These are phyloP conservation scores for Channallabes apus DNA, from an alignment of 2,797 vertebrate species.

Conservation along the genomic window DNA sequence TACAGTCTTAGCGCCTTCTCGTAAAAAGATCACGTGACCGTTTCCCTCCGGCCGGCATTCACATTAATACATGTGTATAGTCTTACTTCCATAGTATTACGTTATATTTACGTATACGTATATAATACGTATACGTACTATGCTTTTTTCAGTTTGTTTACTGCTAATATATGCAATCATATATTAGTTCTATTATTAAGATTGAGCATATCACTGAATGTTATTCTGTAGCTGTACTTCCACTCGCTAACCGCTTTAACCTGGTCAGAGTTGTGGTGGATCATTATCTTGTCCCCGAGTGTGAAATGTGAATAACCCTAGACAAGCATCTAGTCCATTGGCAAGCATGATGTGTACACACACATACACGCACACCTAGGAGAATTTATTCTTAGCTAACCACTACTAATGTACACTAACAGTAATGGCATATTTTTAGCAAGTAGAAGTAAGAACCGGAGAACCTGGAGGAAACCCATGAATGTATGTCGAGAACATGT, in stretches of 20 bases:
- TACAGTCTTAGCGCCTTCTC: slow-evolving; percentile 44
- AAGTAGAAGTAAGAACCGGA: background rate
- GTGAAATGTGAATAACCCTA: background rate
- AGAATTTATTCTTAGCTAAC: too few species aligned
- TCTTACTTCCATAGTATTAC: background rate
- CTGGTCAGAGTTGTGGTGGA: background rate
- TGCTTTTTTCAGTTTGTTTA: background rate
- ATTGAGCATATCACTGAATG: background rate
- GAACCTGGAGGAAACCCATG: background rate
- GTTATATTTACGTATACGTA: background rate
- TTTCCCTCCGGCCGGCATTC: background rate
- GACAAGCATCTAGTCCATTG: background rate
- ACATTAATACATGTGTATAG: background rate
- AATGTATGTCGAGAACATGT: background rate
- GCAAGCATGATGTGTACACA: background rate
- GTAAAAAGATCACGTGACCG: slow-evolving; percentile 25
- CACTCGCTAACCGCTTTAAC: background rate
- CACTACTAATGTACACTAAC: too few species aligned
- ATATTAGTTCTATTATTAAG: background rate
- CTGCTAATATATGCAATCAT: background rate
- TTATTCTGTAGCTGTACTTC: background rate
- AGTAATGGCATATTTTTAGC: background rate
- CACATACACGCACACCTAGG: background rate
- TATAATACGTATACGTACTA: background rate
- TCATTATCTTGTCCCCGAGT: background rate